These are phyloP conservation scores for Liasis olivaceus DNA, from an alignment of 2,797 vertebrate genomes.

Conservation along the genomic window DNA sequence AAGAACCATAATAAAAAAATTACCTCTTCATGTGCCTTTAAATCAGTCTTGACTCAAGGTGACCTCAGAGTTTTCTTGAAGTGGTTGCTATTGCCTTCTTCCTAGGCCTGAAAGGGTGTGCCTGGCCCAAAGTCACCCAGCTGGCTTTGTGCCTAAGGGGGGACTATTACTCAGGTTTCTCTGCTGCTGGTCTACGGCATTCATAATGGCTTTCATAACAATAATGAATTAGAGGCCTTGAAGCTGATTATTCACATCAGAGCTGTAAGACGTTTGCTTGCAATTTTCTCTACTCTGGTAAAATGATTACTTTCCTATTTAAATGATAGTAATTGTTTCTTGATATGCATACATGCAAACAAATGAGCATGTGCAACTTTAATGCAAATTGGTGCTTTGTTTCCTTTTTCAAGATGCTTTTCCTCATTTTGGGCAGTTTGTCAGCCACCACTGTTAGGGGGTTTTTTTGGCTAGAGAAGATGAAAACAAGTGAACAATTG, in stretches of 20 bases:
- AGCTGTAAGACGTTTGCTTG: background rate
- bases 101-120: background rate
- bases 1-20: background rate
- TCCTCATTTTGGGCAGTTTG: background rate
- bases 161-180: background rate
- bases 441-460: background rate
- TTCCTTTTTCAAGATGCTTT: background rate
- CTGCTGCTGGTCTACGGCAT: background rate
- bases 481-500: background rate
- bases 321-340: background rate
- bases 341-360: background rate
- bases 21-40: background rate
- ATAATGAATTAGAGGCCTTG: background rate
- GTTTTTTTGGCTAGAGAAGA: background rate
- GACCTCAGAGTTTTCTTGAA: background rate
- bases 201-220: background rate
- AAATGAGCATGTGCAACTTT: background rate
- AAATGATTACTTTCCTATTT: background rate
- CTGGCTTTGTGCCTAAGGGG: background rate
- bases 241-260: background rate
- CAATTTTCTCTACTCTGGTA: background rate
- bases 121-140: background rate
- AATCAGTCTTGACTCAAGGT: background rate
- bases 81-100: background rate
- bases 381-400: background rate